phyloP scores from a whole-genome alignment of 2,888 invertebrate genomes.

The Silvanus unidentatus region DNA sequence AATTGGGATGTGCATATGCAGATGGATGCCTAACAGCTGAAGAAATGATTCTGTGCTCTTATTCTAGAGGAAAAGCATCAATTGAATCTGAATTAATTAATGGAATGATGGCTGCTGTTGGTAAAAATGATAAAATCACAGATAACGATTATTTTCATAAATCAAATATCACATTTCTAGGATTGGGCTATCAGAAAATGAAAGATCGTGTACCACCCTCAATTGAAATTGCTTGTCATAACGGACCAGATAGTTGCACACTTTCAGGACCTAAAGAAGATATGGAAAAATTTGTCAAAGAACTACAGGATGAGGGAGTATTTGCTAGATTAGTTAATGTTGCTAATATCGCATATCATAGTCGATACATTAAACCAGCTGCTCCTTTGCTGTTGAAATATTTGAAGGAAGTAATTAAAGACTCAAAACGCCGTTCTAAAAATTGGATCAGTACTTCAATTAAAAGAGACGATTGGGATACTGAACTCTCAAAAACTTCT shows the following conservation, averaged over 20 bases:
- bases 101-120: conserved; percentile 88
- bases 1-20: conserved; percentile 91
- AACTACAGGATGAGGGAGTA: conserved; percentile 60
- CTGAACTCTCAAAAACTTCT: conserved; percentile 51
- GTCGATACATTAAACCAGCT: conserved; percentile 63
- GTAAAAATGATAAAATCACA: too few species aligned
- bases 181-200: conserved; percentile 49
- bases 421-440: conserved; percentile 50
- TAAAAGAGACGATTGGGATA: conserved; percentile 54
- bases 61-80: conserved; percentile 74
- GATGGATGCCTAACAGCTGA: conserved; percentile 86
- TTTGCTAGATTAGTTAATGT: conserved; percentile 81
- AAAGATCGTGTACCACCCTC: conserved; percentile 60
- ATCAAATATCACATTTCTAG: too few species aligned
- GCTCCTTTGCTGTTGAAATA: conserved; percentile 44
- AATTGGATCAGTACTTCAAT: conserved; percentile 65
- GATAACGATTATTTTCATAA: too few species aligned
- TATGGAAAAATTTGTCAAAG: conserved; percentile 55
- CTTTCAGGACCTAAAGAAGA: conserved; percentile 67
- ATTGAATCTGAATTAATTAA: conserved; percentile 62
- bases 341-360: conserved; percentile 86
- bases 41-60: conserved; percentile 78
- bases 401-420: conserved; percentile 45
- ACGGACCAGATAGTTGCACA: conserved; percentile 69
- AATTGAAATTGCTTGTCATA: conserved; percentile 75